Evolutionary conservation across 2,113 vertebrate genomes (phyloP).

Genomic region (Corythornis cristatus): DNA sequence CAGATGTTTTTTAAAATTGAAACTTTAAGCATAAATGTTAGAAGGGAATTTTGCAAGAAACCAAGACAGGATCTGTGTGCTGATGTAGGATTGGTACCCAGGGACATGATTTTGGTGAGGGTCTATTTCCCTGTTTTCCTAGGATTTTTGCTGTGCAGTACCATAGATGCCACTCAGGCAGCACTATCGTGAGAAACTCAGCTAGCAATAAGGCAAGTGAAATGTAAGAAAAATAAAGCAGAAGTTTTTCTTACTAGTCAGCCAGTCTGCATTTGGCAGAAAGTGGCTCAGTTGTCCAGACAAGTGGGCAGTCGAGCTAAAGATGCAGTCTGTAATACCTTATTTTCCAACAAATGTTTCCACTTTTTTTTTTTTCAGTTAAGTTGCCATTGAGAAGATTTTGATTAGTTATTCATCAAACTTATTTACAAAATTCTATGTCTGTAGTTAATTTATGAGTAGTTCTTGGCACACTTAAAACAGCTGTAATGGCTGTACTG

Average conservation of each 20-base stretch:
- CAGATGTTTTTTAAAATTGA: neutral
- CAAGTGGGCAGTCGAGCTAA: neutral
- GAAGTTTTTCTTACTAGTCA: neutral
- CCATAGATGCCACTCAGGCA: neutral
- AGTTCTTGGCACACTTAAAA: conserved; percentile 43
- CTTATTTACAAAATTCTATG: conserved; percentile 33
- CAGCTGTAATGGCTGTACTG: conserved; percentile 15
- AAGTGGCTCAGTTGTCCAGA: neutral
- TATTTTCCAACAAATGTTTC: conserved; percentile 23
- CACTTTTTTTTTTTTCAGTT: neutral
- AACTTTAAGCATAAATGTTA: neutral
- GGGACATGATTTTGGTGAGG: neutral
- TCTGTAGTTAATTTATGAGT: conserved; percentile 54
- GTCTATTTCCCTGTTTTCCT: neutral
- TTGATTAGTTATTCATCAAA: conserved; percentile 44
- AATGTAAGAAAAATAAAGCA: conserved; percentile 1
- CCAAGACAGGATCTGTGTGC: neutral
- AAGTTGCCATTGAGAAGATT: neutral
- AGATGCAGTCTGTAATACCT: neutral
- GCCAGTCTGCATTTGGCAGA: neutral
- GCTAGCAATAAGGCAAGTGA: neutral
- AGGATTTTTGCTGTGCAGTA: neutral
- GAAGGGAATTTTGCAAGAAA: neutral
- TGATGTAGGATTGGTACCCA: neutral
- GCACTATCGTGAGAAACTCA: neutral